phyloP scores from a whole-genome alignment of 2,113 vertebrate genomes.

The Anoplopoma fimbria region DNA sequence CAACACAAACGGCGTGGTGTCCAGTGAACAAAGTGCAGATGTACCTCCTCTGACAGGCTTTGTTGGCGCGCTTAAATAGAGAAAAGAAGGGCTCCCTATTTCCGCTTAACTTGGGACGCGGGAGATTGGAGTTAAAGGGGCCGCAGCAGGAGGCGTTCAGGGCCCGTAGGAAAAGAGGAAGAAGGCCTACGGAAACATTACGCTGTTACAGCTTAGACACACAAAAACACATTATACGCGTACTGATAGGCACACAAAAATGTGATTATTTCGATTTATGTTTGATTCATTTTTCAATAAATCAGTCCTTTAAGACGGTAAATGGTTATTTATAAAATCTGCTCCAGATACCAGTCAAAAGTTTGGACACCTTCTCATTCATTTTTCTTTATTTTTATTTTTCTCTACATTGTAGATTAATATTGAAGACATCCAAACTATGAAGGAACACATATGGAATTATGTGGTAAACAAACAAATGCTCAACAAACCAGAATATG shows the following conservation, averaged over 20 bases:
- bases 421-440: too few species aligned
- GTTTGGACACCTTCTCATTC: too few species aligned
- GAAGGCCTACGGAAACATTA: not conserved
- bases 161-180: not conserved
- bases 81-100: conserved; percentile 70
- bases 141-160: conserved; percentile 33
- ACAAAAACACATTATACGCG: not conserved
- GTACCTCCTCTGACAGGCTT: conserved; percentile 39
- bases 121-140: conserved; percentile 83
- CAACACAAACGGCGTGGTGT: not conserved
- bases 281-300: too few species aligned
- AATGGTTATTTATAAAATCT: too few species aligned
- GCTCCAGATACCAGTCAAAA: too few species aligned
- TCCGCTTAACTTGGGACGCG: conserved; percentile 82
- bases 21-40: not conserved
- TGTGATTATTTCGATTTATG: too few species aligned
- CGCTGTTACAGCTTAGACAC: not conserved
- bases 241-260: not conserved
- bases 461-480: too few species aligned
- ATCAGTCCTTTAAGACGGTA: too few species aligned
- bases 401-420: too few species aligned
- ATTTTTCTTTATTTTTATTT: too few species aligned
- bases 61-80: conserved; percentile 88
- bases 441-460: too few species aligned
- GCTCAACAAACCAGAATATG: too few species aligned